Evolutionary conservation across 2,797 vertebrate genomes (phyloP).

Genomic region (Dipus sagitta): DNA sequence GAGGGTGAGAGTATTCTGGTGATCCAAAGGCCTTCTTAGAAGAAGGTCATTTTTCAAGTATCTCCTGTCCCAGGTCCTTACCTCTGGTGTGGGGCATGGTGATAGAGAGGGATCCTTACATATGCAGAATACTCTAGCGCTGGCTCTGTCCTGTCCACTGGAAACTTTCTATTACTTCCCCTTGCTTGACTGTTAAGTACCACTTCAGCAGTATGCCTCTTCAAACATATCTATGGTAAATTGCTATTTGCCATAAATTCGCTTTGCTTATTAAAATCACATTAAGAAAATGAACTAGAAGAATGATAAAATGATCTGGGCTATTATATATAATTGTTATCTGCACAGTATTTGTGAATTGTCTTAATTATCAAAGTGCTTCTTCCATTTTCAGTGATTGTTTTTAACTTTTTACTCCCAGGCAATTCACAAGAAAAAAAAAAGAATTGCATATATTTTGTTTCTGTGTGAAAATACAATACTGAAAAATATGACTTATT

Average conservation of each 20-base stretch:
- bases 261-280: constrained; percentile 64
- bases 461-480: constrained; percentile 39
- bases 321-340: background rate
- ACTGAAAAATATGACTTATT: background rate
- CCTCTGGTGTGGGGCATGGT: background rate
- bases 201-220: background rate
- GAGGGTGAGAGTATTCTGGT: background rate
- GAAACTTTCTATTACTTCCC: background rate
- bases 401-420: constrained; percentile 47
- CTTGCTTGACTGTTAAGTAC: constrained; percentile 38
- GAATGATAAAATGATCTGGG: constrained; percentile 33
- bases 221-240: background rate
- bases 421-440: background rate
- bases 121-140: no score
- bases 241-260: background rate
- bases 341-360: background rate
- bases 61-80: background rate
- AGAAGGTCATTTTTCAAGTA: background rate
- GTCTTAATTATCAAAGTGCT: background rate
- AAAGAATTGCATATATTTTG: background rate
- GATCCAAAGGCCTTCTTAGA: background rate
- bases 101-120: background rate
- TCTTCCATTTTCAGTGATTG: constrained; percentile 8
- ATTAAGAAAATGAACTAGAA: constrained; percentile 44
- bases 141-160: background rate